phyloP scores from a whole-genome alignment of 2,113 vertebrate species.

The Malurus alboscapulatus region DNA sequence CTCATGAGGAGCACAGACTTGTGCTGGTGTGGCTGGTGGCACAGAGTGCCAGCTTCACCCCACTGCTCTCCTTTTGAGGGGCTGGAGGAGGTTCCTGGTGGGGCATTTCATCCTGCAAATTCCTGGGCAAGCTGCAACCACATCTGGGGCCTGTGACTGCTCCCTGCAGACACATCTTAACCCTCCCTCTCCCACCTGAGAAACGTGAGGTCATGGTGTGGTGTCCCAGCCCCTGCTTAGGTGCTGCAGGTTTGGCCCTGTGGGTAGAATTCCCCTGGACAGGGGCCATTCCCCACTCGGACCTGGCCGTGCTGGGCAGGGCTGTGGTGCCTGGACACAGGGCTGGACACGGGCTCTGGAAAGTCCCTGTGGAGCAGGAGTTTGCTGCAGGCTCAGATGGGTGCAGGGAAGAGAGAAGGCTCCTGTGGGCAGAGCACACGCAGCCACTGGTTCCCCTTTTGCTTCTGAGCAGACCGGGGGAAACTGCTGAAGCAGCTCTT shows the following conservation, averaged over 20 bases:
- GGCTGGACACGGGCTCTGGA: background rate
- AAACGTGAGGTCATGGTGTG: rapidly evolving
- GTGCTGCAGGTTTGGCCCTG: background rate
- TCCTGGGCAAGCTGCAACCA: background rate
- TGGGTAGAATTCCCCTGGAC: background rate
- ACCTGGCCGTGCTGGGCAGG: rapidly evolving
- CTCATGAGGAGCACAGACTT: rapidly evolving
- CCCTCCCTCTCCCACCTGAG: background rate
- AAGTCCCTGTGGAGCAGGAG: background rate
- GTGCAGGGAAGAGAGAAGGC: background rate
- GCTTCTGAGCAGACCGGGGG: background rate
- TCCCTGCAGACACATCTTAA: background rate
- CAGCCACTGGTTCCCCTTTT: conserved; percentile 4
- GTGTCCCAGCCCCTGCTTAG: background rate
- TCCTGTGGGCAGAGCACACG: background rate
- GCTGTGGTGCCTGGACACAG: background rate
- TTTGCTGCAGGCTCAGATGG: background rate
- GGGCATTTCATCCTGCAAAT: background rate
- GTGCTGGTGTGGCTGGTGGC: background rate
- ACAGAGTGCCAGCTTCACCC: background rate
- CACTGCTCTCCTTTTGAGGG: background rate
- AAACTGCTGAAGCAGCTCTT: conserved; percentile 28
- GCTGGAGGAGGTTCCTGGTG: background rate
- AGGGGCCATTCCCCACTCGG: rapidly evolving
- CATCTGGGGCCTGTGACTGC: rapidly evolving